phyloP scores from a whole-genome alignment of 2,888 invertebrate species.

The Meiosimyza platycephala region DNA sequence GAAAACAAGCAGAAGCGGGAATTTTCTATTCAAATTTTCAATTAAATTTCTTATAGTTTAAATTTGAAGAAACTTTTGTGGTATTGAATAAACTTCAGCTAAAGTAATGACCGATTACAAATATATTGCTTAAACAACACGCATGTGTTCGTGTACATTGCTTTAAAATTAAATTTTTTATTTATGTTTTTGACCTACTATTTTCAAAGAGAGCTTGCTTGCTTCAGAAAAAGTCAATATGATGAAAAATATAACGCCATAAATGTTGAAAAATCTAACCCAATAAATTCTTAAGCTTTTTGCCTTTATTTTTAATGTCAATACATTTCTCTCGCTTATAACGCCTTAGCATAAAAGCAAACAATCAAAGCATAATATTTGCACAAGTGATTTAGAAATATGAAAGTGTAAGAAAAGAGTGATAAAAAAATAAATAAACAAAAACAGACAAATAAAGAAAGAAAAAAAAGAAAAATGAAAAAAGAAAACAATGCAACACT shows the following conservation, averaged over 20 bases:
- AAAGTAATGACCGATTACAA: no score
- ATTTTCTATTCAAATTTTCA: no score
- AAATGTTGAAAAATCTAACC: background rate
- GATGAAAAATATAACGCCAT: background rate
- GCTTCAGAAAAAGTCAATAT: background rate
- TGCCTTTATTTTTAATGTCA: background rate
- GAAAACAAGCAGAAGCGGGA: no score
- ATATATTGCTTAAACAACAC: no score
- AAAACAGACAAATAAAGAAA: constrained; percentile 1
- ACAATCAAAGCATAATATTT: constrained; percentile 26
- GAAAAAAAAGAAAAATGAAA: background rate
- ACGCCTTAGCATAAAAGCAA: background rate
- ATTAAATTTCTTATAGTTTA: no score
- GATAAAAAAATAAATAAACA: background rate
- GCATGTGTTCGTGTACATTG: no score
- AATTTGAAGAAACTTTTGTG: no score
- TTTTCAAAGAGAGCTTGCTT: no score
- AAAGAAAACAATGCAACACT: constrained; percentile 8
- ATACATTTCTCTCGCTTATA: background rate
- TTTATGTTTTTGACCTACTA: no score
- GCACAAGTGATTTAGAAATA: constrained; percentile 16
- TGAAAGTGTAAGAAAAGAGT: background rate
- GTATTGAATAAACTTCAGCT: no score
- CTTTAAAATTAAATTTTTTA: no score
- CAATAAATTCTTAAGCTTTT: background rate